phyloP scores from a whole-genome alignment of 2,888 invertebrate genomes.

The Drosophila monieri region DNA sequence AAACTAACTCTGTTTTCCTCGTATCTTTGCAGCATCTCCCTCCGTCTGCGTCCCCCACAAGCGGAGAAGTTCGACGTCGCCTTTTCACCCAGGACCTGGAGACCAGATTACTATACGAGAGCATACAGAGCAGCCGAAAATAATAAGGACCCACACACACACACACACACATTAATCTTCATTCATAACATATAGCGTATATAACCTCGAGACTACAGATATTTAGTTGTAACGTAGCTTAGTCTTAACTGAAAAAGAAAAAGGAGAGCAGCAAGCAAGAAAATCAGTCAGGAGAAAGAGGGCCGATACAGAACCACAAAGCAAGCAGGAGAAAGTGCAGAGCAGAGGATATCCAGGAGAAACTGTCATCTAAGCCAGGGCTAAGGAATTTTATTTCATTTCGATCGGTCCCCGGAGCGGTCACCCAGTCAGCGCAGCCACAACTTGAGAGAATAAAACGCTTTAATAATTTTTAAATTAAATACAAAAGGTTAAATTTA shows the following conservation, averaged over 20 bases:
- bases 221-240: slow-evolving; percentile 76
- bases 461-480: slow-evolving; percentile 78
- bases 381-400: slow-evolving; percentile 53
- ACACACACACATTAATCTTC: slow-evolving; percentile 58
- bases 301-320: slow-evolving; percentile 28
- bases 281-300: slow-evolving; percentile 12
- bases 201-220: slow-evolving; percentile 81
- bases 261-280: background rate
- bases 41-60: slow-evolving; percentile 15
- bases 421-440: slow-evolving; percentile 33
- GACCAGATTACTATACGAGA: slow-evolving; percentile 29
- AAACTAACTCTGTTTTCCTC: slow-evolving; percentile 20
- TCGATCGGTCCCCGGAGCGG: slow-evolving; percentile 22
- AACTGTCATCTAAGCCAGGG: slow-evolving; percentile 28
- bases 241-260: slow-evolving; percentile 52
- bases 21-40: slow-evolving; percentile 26
- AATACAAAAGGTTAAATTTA: slow-evolving; percentile 49
- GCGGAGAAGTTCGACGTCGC: slow-evolving; percentile 6
- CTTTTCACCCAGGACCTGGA: slow-evolving; percentile 11
- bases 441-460: slow-evolving; percentile 66
- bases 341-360: slow-evolving; percentile 31
- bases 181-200: slow-evolving; percentile 75
- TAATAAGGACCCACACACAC: slow-evolving; percentile 36
- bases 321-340: slow-evolving; percentile 20
- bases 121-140: slow-evolving; percentile 21